Evolutionary conservation across 2,797 vertebrate species (phyloP), one percentile per base, ranked within the genome.

Genomic region (Gadopsis marmoratus): DNA sequence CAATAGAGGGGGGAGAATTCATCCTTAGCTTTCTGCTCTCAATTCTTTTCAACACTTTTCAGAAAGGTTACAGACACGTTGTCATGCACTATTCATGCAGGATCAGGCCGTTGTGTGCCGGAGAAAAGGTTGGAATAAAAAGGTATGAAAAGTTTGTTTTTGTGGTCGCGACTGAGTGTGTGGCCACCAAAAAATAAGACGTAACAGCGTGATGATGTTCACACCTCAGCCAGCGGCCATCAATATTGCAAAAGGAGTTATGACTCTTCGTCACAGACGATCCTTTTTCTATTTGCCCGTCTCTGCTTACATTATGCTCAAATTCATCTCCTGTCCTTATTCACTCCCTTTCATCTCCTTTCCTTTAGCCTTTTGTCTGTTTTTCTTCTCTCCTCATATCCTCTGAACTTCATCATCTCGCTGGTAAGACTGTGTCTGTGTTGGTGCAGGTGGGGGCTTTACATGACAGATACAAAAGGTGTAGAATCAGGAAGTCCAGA

Each of bases 71-170:
- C 37, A 10, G 43, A 62, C 68, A 65, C 64, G 48, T 53, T 51
- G 54, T 72, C 67, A 73, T 63, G 71, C 74, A 74, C 26, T 33
- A 63, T 80, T 81, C 76, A 82, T 50, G 54, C 9, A 1, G 61
- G 7, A 61, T 11, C 0, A 4, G 29, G 16, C 21, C 6, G 54
- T 43, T 82, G 71, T 78, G 71, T 1, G 47, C 21, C 4, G 1
- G 19, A 60, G 71, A 60, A 79, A 82, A 59, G 79, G 45, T 63
- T 67, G 71, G 76, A 69, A 48, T 29, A n/a, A 5, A 45, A n/a
- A 35, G 33, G 63, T 29, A 23, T 50, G 11, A 72, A 79, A 87
- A 37, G 37, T 19, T 1, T 3, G 58, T 26, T 60, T 82, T 58
- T 16, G 61, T 29, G 23, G 60, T 71, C n/a, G 75, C 55, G 69